Percentiles rank a stretch among this genome's conserved stretches.
Evolutionary conservation across 2,888 invertebrate genomes (phyloP).

Genomic region (Dascillus cervinus): DNA sequence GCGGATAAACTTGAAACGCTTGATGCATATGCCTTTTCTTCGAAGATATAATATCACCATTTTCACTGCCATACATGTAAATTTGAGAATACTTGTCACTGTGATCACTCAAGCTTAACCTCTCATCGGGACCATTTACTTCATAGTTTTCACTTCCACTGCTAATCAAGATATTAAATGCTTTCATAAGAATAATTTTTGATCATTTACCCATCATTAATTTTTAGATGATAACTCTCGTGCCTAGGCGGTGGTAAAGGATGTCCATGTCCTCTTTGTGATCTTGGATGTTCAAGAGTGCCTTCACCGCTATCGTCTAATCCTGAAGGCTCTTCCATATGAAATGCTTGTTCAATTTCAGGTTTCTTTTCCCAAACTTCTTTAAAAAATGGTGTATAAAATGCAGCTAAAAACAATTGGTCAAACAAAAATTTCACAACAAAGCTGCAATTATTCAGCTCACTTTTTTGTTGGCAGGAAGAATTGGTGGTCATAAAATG

Average conservation of each 20-base stretch:
- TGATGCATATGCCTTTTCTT: conserved; percentile 26
- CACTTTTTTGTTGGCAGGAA: conserved; percentile 80
- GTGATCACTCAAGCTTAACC: conserved; percentile 57
- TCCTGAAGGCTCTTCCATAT: conserved; percentile 65
- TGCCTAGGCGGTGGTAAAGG: conserved; percentile 64
- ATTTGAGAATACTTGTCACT: conserved; percentile 58
- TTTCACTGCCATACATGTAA: conserved; percentile 55
- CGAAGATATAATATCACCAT: conserved; percentile 38
- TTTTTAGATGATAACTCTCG: conserved; percentile 70
- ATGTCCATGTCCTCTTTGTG: conserved; percentile 46
- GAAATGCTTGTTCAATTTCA: conserved; percentile 88
- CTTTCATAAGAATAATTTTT: not conserved
- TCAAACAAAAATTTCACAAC: too few relatives aligned
- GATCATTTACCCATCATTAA: conserved; percentile 48
- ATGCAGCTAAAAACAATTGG: conserved; percentile 65
- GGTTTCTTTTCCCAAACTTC: conserved; percentile 95
- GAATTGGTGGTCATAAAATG: conserved; percentile 88
- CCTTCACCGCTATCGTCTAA: conserved; percentile 62
- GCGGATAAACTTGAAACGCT: conserved; percentile 74
- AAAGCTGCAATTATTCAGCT: conserved; percentile 32
- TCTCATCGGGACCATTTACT: conserved; percentile 51
- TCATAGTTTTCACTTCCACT: conserved; percentile 62
- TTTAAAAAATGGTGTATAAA: conserved; percentile 92
- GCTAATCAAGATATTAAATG: conserved; percentile 26
- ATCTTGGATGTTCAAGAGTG: conserved; percentile 63